A percentile compares a stretch with the other conserved stretches of the same genome.
phyloP scores from a whole-genome alignment of 2,797 vertebrate species.

The Poecilia picta region DNA sequence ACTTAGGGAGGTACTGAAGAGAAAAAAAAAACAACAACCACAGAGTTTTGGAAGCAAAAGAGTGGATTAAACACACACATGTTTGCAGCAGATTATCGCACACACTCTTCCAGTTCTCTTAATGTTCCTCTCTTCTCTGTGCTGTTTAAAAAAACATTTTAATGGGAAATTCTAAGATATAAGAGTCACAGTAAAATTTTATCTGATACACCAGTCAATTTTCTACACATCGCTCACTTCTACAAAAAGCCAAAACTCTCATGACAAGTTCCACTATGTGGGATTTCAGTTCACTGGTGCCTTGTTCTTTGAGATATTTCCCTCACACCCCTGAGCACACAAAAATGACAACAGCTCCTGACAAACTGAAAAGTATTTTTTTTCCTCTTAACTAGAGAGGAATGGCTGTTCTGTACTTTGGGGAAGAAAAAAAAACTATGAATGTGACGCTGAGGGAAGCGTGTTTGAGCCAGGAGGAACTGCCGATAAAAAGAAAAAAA shows the following conservation, averaged over 20 bases:
- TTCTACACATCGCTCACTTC: slow-evolving; percentile 45
- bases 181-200: slow-evolving; percentile 46
- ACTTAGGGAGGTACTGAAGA: slow-evolving; percentile 56
- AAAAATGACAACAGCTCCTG: slow-evolving; percentile 59
- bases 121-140: slow-evolving; percentile 17
- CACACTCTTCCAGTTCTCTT: slow-evolving; percentile 8
- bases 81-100: slow-evolving; percentile 20
- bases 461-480: slow-evolving; percentile 70
- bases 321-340: slow-evolving; percentile 49
- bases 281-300: slow-evolving; percentile 69
- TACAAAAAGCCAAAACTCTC: slow-evolving; percentile 43
- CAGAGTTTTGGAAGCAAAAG: slow-evolving; percentile 48
- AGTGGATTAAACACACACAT: slow-evolving; percentile 46
- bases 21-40: slow-evolving; percentile 45
- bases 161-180: slow-evolving; percentile 42
- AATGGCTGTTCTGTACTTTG: slow-evolving; percentile 64
- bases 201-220: slow-evolving; percentile 45
- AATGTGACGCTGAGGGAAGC: slow-evolving; percentile 69
- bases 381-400: slow-evolving; percentile 55
- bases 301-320: slow-evolving; percentile 61
- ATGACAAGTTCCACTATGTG: slow-evolving; percentile 71
- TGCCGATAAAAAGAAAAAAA: slow-evolving; percentile 64
- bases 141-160: slow-evolving; percentile 20
- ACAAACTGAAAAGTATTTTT: slow-evolving; percentile 72
- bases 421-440: slow-evolving; percentile 45